These are phyloP conservation scores for Papio anubis DNA, from an alignment of 2,113 vertebrate species.

Conservation along the genomic window DNA sequence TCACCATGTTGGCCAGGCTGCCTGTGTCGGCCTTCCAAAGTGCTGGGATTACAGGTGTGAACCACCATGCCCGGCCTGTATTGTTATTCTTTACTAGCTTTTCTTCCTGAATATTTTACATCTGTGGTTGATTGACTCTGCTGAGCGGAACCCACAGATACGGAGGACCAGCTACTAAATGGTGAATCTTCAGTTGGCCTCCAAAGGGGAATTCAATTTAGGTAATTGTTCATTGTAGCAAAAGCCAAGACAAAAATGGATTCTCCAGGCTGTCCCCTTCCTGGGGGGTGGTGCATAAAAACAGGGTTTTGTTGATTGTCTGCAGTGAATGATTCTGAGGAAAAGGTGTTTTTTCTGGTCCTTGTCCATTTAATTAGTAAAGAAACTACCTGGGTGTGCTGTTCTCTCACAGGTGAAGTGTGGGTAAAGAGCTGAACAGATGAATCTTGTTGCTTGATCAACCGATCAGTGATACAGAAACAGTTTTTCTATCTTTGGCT, in stretches of 20 bases:
- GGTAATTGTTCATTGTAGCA: background rate
- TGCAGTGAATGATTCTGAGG: background rate
- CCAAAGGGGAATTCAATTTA: background rate
- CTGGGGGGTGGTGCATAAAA: background rate
- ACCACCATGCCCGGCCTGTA: too few relatives aligned
- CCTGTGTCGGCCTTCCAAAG: too few relatives aligned
- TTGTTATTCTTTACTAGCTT: background rate
- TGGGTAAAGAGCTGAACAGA: background rate
- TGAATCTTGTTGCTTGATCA: background rate
- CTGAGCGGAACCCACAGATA: background rate
- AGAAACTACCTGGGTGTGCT: background rate
- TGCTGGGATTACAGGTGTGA: too few relatives aligned
- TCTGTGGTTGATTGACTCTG: background rate
- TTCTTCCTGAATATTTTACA: background rate
- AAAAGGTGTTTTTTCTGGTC: background rate
- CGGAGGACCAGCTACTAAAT: background rate
- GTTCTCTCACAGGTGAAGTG: background rate
- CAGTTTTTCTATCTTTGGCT: background rate
- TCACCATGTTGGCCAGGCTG: too few relatives aligned
- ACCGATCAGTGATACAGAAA: background rate
- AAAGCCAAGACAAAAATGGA: background rate
- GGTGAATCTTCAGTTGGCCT: background rate
- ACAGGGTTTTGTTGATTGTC: background rate
- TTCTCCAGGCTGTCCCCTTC: background rate
- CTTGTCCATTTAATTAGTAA: background rate